A percentile compares a stretch with the other conserved stretches of the same genome.
phyloP scores from a whole-genome alignment of 2,888 invertebrate genomes.

The Lampropteryx suffumata region DNA sequence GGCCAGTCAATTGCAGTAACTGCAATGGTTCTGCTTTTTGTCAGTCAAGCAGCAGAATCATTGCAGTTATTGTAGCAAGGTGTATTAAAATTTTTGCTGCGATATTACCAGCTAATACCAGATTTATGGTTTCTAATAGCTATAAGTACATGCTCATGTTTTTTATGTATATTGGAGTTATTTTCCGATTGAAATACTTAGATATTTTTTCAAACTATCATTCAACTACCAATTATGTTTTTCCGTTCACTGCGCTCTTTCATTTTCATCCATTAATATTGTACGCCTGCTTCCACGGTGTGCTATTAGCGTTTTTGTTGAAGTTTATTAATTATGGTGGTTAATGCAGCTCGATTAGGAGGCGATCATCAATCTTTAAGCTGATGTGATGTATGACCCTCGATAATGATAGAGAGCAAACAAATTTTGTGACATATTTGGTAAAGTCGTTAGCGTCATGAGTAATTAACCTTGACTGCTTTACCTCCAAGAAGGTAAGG shows the following conservation, averaged over 20 bases:
- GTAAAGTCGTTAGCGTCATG: slow-evolving; percentile 38
- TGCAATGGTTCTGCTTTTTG: no score
- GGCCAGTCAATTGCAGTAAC: no score
- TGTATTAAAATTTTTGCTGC: no score
- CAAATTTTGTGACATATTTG: slow-evolving; percentile 47
- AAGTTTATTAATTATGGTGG: slow-evolving; percentile 51
- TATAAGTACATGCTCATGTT: no score
- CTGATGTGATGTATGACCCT: slow-evolving; percentile 55
- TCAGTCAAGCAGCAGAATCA: no score
- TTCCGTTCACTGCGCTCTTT: neutral
- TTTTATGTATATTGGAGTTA: no score
- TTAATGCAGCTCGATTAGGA: slow-evolving; percentile 64
- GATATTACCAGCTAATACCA: no score
- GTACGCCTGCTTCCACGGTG: slow-evolving; percentile 36
- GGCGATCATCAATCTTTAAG: slow-evolving; percentile 58
- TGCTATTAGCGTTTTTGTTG: slow-evolving; percentile 45
- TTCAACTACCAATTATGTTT: slow-evolving; percentile 5
- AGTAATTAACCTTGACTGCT: slow-evolving; percentile 23
- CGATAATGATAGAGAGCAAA: slow-evolving; percentile 48
- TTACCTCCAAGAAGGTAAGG: no score
- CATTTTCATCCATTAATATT: slow-evolving; percentile 31
- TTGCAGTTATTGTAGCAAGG: no score
- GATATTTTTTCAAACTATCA: slow-evolving; percentile 11
- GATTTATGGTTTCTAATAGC: neutral
- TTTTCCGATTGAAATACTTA: neutral